These are phyloP conservation scores for Ophioderma brevispina DNA, from an alignment of 35 echinoderm and acorn worm species.

Conservation along the genomic window DNA sequence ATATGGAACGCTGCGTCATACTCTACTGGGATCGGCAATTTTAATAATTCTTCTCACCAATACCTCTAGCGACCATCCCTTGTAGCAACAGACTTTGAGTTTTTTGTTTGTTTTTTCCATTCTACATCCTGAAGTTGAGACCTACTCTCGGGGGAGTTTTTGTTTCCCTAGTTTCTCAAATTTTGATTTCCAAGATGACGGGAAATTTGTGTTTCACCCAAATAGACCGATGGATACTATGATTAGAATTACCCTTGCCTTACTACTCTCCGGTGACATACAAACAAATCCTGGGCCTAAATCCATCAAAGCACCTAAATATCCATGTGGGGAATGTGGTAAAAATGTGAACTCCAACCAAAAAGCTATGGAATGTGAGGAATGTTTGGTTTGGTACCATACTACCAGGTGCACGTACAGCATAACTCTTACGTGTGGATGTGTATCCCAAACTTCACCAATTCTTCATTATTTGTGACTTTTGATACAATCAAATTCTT, in stretches of 20 bases:
- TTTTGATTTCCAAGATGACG: neutral
- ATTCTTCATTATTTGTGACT: neutral
- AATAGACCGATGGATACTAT: neutral
- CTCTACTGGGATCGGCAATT: neutral
- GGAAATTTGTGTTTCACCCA: neutral
- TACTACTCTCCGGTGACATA: conserved; percentile 23
- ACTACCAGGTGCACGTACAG: conserved; percentile 48
- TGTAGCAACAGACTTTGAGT: neutral
- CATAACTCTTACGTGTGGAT: conserved; percentile 38
- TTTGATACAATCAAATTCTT: conserved; percentile 43
- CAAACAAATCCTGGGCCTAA: conserved; percentile 50
- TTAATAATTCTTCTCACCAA: neutral
- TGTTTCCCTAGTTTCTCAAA: neutral
- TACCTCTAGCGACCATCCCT: neutral
- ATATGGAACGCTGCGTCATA: neutral
- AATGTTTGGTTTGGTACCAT: conserved; percentile 37
- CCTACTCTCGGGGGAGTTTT: neutral
- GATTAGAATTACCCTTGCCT: neutral
- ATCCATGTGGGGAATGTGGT: conserved; percentile 50
- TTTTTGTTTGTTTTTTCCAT: too few species aligned
- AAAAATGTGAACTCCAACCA: conserved; percentile 62
- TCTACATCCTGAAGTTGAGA: neutral
- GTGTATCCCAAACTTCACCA: conserved; percentile 19
- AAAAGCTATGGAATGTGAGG: conserved; percentile 51
- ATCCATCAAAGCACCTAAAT: conserved; percentile 28